Evolutionary conservation across 2,797 vertebrate species (phyloP).

Genomic region (Cyclura pinguis): DNA sequence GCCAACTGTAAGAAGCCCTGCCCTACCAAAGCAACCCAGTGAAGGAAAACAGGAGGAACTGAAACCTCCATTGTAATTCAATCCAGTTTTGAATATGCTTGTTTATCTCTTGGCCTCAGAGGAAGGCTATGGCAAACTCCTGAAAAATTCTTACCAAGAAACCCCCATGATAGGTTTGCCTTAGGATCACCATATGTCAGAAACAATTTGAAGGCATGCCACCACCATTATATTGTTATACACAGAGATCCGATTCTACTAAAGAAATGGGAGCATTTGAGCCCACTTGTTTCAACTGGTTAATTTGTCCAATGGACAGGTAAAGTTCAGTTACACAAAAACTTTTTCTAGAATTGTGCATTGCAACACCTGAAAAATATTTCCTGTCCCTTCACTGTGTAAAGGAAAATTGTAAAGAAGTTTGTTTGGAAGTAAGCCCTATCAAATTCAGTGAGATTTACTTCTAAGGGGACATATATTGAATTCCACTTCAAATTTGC

Average conservation of each 20-base stretch:
- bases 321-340: neutral
- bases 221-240: neutral
- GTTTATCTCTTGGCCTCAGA: neutral
- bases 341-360: neutral
- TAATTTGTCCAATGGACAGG: neutral
- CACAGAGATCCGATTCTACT: neutral
- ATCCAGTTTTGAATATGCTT: neutral
- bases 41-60: neutral
- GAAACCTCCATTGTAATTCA: neutral
- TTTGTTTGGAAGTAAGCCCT: neutral
- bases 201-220: too few relatives aligned
- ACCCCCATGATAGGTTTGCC: too few relatives aligned
- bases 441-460: neutral
- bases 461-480: neutral
- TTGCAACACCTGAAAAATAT: neutral
- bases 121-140: too few relatives aligned
- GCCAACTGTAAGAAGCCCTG: neutral
- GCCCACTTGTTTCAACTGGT: neutral
- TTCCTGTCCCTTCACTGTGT: neutral
- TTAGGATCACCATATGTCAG: too few relatives aligned
- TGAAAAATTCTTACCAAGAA: too few relatives aligned
- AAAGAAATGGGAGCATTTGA: neutral
- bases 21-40: neutral
- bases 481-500: neutral
- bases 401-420: neutral